These are phyloP conservation scores for Drosophila fulvimacula DNA, from an alignment of 2,888 invertebrate genomes.

Conservation along the genomic window DNA sequence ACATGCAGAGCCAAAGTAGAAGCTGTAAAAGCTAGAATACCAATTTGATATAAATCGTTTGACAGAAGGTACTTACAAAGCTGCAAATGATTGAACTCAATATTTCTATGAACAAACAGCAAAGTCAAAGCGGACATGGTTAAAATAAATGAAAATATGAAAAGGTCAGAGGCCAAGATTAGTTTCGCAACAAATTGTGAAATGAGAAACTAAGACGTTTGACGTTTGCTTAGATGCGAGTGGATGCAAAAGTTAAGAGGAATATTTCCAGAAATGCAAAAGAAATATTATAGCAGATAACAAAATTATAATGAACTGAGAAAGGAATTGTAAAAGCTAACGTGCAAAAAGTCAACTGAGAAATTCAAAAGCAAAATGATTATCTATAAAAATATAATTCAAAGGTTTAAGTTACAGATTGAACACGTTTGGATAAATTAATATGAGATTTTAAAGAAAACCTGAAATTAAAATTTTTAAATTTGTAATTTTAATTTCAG, in stretches of 20 bases:
- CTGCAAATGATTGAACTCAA: slow-evolving; percentile 4
- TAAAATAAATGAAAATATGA: slow-evolving; percentile 1
- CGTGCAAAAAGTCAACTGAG: not conserved
- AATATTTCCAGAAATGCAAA: too few relatives aligned
- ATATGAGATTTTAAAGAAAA: not conserved
- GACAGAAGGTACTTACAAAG: slow-evolving; percentile 3
- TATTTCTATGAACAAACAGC: not conserved
- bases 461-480: too few relatives aligned
- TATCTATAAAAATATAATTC: too few relatives aligned
- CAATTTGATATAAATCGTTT: slow-evolving; percentile 12
- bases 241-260: too few relatives aligned
- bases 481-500: too few relatives aligned
- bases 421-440: too few relatives aligned
- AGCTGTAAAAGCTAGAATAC: slow-evolving; percentile 11
- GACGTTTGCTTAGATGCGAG: too few relatives aligned
- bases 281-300: not conserved
- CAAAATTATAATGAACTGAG: too few relatives aligned
- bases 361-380: not conserved
- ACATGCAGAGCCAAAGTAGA: not conserved
- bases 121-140: not conserved
- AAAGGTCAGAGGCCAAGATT: not conserved
- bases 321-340: not conserved
- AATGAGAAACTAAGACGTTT: too few relatives aligned
- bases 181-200: too few relatives aligned
- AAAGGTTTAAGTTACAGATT: too few relatives aligned